phyloP scores from a whole-genome alignment of 2,888 invertebrate genomes.

The Drosophila paranaensis region DNA sequence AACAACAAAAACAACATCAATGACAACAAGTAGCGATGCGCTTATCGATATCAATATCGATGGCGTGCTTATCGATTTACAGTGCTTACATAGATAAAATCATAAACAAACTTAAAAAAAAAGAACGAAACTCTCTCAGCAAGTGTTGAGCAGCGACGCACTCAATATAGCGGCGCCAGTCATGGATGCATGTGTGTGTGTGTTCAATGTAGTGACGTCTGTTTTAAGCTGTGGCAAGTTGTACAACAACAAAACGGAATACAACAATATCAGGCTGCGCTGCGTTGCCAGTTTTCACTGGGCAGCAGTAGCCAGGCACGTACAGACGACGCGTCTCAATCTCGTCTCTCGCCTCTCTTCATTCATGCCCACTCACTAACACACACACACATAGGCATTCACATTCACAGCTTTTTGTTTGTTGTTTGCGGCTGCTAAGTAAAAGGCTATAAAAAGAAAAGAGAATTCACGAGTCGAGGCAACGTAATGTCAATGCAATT shows the following conservation, averaged over 20 bases:
- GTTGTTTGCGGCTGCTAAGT: slow-evolving; percentile 62
- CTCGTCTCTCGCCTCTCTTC: slow-evolving; percentile 43
- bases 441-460: slow-evolving; percentile 73
- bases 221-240: slow-evolving; percentile 38
- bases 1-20: slow-evolving; percentile 30
- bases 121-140: slow-evolving; percentile 7
- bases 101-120: slow-evolving; percentile 30
- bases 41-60: slow-evolving; percentile 25
- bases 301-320: slow-evolving; percentile 29
- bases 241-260: slow-evolving; percentile 16
- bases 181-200: slow-evolving; percentile 9
- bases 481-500: slow-evolving; percentile 81
- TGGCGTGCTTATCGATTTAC: slow-evolving; percentile 32
- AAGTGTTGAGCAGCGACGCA: slow-evolving; percentile 15
- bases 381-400: slow-evolving; percentile 9
- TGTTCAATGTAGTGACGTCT: slow-evolving; percentile 53
- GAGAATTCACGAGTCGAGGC: slow-evolving; percentile 51
- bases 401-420: slow-evolving; percentile 37
- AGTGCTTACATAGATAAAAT: slow-evolving; percentile 14
- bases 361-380: slow-evolving; percentile 62
- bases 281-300: slow-evolving; percentile 74
- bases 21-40: slow-evolving; percentile 49
- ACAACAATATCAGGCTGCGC: slow-evolving; percentile 39
- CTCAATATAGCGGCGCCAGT: background rate
- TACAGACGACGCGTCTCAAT: slow-evolving; percentile 32